Conservation (phyloP, 1,140 invertebrate species). For the Cydia amplana region DNA sequence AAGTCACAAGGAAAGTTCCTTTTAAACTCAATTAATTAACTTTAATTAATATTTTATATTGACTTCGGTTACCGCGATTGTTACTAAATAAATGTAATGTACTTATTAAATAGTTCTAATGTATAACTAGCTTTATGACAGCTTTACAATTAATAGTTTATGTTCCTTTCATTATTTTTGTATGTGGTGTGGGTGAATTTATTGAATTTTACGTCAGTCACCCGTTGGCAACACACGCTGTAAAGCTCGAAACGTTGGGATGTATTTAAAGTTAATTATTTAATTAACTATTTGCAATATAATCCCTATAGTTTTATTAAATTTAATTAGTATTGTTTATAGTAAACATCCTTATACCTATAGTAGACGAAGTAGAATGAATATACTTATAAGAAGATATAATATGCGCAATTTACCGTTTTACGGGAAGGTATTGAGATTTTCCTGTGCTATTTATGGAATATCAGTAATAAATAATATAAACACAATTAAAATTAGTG, state of each 20-base stretch:
- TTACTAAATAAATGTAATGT: too few species aligned
- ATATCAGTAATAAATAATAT: background rate
- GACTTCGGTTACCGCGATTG: too few species aligned
- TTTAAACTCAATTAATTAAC: background rate
- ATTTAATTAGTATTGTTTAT: background rate
- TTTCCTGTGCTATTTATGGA: constrained; percentile 6
- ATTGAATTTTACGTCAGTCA: too few species aligned
- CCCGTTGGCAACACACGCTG: too few species aligned
- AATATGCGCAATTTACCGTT: background rate
- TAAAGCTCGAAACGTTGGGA: too few species aligned
- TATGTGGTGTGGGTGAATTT: too few species aligned
- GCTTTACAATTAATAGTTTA: too few species aligned
- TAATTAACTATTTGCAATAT: too few species aligned
- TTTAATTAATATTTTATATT: background rate
- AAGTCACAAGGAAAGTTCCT: background rate
- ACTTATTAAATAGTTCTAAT: too few species aligned
- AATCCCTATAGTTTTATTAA: too few species aligned
- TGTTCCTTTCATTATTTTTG: too few species aligned
- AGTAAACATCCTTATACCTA: background rate
- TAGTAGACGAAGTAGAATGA: background rate
- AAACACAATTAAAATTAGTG: background rate
- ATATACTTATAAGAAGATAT: background rate
- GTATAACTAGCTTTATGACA: too few species aligned
- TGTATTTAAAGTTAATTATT: background rate
- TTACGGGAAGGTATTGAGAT: background rate